Evolutionary conservation across 1,140 invertebrate genomes (phyloP), one percentile per base, ranked within the genome.

Genomic region (Pogonomyrmex californicus): DNA sequence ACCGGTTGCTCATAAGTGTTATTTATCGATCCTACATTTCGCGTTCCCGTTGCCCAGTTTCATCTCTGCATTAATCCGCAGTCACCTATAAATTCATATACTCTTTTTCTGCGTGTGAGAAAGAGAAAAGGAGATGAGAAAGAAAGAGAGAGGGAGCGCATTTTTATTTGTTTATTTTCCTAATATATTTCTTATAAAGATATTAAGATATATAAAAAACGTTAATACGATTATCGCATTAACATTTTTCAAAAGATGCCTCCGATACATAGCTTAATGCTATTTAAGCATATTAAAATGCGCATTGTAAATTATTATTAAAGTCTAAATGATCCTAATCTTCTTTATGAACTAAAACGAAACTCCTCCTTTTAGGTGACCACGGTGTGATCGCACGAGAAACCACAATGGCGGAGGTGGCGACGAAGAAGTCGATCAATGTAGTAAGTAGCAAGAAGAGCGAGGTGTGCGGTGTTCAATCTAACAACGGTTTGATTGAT

Each of bases 401-500:
- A 76, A 10, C 44, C 60, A 87, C 62, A 38, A 95, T 95, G 95
- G 94, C 95, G 87, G 95, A 95, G 91, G 93, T 95, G 90, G 93
- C 93, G 85, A 93, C 94, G 66, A 95, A 95, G 91, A 95, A 95
- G 82, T 94, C 94, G 75, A 93, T 94, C 88, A 95, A 93, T 90
- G 93, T 95, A 92, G 95, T 95, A 95, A 95, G 95, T 95, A 95
- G 87, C 82, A 94, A 94, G 90, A 94, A 90, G 85, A 94, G 83
- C 91, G 93, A 93, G 87, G 94, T 95, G 92, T 95, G 95, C 92
- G 91, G 93, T 95, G 94, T 95, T 92, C 93, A 94, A 68, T 95
- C 94, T 95, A 95, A 95, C 94, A 95, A 95, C 86, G 94, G 94
- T 94, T 93, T 95, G 93, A 94, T 94, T 91, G 94, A 95, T 87